These are phyloP conservation scores for Thamnaconus septentrionalis DNA, from an alignment of 2,113 vertebrate genomes.

Conservation along the genomic window DNA sequence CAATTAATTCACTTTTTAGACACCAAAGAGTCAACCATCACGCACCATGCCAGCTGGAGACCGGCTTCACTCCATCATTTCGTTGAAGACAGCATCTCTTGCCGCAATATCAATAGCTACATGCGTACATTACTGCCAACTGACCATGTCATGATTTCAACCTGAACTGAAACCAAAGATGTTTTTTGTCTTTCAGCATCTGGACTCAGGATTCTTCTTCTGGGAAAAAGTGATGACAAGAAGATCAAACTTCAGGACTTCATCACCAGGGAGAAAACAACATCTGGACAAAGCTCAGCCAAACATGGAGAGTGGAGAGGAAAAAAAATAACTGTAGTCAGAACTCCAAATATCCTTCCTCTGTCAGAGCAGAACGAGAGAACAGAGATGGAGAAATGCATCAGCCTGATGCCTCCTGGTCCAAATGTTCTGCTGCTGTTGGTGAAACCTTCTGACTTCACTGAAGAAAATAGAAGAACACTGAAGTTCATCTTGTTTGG, in stretches of 20 bases:
- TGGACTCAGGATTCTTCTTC: conserved; percentile 38
- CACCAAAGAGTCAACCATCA: too few species aligned
- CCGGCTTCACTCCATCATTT: too few species aligned
- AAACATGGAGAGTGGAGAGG: too few species aligned
- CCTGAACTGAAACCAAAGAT: too few species aligned
- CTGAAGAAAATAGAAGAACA: background rate
- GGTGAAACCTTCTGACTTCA: conserved; percentile 30
- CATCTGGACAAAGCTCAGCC: background rate
- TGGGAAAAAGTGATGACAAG: conserved; percentile 31
- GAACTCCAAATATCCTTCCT: conserved; percentile 11
- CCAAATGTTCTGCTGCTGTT: conserved; percentile 43
- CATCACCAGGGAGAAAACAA: background rate
- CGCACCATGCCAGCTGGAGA: too few species aligned
- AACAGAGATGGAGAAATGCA: background rate
- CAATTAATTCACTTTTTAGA: too few species aligned
- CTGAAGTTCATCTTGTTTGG: conserved; percentile 1
- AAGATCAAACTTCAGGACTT: background rate
- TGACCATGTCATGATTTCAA: too few species aligned
- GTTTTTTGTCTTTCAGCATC: conserved; percentile 4
- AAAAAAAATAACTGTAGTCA: conserved; percentile 18
- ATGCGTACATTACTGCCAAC: too few species aligned
- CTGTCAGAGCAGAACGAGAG: fast-evolving
- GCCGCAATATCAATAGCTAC: too few species aligned
- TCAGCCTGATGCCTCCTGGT: conserved; percentile 9
- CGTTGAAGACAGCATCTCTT: too few species aligned